phyloP scores from a whole-genome alignment of 2,113 vertebrate genomes.

The Scytalopus superciliaris region DNA sequence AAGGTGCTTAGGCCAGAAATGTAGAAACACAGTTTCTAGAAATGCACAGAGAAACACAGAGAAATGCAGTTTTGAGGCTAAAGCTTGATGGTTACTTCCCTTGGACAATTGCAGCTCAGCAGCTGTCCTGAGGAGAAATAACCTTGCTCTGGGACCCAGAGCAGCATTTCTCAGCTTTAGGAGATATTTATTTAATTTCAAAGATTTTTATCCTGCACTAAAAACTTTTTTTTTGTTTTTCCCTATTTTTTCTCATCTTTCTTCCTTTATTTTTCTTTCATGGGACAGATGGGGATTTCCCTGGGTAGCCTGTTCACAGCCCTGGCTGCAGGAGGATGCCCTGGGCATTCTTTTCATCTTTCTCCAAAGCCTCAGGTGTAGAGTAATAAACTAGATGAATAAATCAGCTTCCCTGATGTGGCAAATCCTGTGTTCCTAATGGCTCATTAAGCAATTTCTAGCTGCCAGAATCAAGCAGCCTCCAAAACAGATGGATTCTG shows the following conservation, averaged over 20 bases:
- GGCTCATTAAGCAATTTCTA: slow-evolving; percentile 33
- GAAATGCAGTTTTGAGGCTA: not conserved
- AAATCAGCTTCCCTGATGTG: slow-evolving; percentile 4
- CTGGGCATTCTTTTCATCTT: not conserved
- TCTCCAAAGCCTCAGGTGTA: slow-evolving; percentile 10
- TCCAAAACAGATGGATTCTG: slow-evolving; percentile 27
- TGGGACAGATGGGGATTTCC: not conserved
- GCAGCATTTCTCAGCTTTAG: not conserved
- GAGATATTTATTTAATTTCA: not conserved
- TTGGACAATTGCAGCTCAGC: not conserved
- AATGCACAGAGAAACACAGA: no score
- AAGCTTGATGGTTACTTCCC: not conserved
- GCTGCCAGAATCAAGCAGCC: slow-evolving; percentile 11
- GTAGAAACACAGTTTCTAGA: not conserved
- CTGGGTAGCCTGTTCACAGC: not conserved
- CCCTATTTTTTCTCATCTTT: not conserved
- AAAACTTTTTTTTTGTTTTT: not conserved
- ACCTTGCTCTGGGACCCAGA: not conserved
- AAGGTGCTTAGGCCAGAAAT: not conserved
- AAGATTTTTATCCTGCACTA: not conserved
- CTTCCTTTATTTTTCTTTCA: not conserved
- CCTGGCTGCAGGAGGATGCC: not conserved
- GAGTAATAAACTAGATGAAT: not conserved
- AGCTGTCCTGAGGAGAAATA: not conserved
- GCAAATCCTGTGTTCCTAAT: not conserved